A percentile compares a stretch with the other conserved stretches of the same genome.
These are phyloP conservation scores for Sebastes fasciatus DNA, from an alignment of 2,113 vertebrate genomes.

Conservation along the genomic window DNA sequence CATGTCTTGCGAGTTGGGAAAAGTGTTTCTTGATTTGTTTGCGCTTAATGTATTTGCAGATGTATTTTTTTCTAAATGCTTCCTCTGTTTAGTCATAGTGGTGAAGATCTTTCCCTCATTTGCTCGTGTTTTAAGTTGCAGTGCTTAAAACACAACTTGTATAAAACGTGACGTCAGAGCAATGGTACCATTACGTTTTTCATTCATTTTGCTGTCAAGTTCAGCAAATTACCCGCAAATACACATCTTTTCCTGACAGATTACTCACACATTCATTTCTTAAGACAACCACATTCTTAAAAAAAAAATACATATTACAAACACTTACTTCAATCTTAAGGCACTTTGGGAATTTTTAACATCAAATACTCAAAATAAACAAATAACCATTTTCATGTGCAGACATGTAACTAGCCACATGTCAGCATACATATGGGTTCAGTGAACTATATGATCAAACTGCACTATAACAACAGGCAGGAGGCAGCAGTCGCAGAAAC, in stretches of 20 bases:
- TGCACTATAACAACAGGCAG: not conserved
- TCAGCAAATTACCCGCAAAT: not conserved
- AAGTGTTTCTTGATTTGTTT: not conserved
- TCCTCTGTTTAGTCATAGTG: not conserved
- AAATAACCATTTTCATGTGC: constrained; percentile 12
- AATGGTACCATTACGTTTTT: not conserved
- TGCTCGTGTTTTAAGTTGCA: not conserved
- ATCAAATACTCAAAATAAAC: constrained; percentile 27
- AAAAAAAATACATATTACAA: constrained; percentile 20
- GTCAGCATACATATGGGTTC: not conserved
- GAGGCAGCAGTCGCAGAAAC: not conserved
- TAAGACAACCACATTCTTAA: not conserved
- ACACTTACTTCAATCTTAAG: not conserved
- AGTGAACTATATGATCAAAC: not conserved
- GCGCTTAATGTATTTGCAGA: not conserved
- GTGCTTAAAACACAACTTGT: not conserved
- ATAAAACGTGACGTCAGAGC: not conserved
- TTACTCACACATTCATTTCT: not conserved
- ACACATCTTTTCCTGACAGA: not conserved
- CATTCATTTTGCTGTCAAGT: not conserved
- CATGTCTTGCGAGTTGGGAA: not conserved
- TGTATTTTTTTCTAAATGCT: not conserved
- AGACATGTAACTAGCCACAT: constrained; percentile 6
- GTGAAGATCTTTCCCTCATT: not conserved
- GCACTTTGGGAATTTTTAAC: constrained; percentile 15